Conservation (phyloP, 2,113 vertebrate species). For the Microcebus tavaratra region DNA sequence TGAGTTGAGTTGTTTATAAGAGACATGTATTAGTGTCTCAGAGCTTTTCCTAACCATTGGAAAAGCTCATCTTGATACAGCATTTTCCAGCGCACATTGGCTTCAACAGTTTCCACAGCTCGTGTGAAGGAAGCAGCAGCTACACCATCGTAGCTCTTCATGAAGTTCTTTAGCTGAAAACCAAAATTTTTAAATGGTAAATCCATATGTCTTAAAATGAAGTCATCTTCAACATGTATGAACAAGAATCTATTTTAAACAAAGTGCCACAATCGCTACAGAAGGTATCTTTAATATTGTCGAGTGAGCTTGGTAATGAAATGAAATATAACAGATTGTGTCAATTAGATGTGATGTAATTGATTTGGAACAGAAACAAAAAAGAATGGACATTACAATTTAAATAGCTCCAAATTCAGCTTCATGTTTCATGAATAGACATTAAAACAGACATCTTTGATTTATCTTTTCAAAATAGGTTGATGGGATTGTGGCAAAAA, state of each 20-base stretch:
- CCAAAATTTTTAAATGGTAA: conserved; percentile 71
- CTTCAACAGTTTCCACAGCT: conserved; percentile 95
- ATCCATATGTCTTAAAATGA: conserved; percentile 49
- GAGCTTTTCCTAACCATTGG: conserved; percentile 95
- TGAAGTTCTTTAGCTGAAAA: conserved; percentile 95
- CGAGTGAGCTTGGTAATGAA: conserved; percentile 49
- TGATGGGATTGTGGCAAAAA: conserved; percentile 22
- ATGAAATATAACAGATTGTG: conserved; percentile 50
- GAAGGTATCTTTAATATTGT: not conserved
- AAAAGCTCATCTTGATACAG: conserved; percentile 95
- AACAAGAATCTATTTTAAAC: conserved; percentile 32
- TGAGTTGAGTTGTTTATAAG: conserved; percentile 3
- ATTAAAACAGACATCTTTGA: conserved; percentile 49
- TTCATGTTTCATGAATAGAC: conserved; percentile 45
- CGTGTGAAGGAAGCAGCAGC: conserved; percentile 91
- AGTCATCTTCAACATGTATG: not conserved
- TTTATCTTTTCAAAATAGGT: conserved; percentile 52
- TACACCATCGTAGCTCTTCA: conserved; percentile 89
- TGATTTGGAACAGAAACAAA: conserved; percentile 18
- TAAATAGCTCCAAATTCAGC: conserved; percentile 44
- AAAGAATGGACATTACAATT: not conserved
- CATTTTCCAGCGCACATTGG: conserved; percentile 95
- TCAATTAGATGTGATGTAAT: conserved; percentile 57
- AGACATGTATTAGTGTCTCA: conserved; percentile 85
- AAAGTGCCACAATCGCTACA: not conserved